These are phyloP conservation scores for Cyprinodon brontotheroides DNA, from an alignment of 2,113 vertebrate genomes.

Conservation along the genomic window DNA sequence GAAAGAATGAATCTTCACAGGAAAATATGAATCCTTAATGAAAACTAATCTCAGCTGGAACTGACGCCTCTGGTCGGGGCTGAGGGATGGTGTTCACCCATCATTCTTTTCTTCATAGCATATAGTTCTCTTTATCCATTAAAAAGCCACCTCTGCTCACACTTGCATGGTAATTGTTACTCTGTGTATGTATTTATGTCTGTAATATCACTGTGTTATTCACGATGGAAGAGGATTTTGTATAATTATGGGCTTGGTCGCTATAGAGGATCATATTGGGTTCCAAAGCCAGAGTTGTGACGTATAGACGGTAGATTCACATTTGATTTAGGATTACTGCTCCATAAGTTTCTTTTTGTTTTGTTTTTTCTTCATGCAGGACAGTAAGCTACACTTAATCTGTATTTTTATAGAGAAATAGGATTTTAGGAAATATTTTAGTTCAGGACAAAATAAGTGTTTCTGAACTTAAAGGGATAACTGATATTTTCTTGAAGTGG, in stretches of 20 bases:
- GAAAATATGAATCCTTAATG: slow-evolving; percentile 18
- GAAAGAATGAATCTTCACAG: slow-evolving; percentile 10
- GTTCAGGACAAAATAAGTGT: neutral
- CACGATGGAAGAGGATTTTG: slow-evolving; percentile 55
- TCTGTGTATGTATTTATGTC: slow-evolving; percentile 63
- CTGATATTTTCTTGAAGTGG: neutral
- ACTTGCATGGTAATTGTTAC: slow-evolving; percentile 65
- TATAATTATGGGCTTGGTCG: slow-evolving; percentile 68
- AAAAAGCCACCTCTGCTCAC: slow-evolving; percentile 41
- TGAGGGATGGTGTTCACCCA: neutral
- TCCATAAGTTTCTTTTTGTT: slow-evolving; percentile 32
- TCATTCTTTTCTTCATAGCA: neutral
- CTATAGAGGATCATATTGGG: slow-evolving; percentile 70
- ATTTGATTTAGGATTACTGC: slow-evolving; percentile 36
- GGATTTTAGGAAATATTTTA: neutral
- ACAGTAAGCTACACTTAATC: slow-evolving; percentile 40
- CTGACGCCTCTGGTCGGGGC: slow-evolving; percentile 3
- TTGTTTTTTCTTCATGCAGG: slow-evolving; percentile 29
- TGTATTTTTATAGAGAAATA: slow-evolving; percentile 14
- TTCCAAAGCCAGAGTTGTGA: slow-evolving; percentile 62
- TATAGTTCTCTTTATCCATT: slow-evolving; percentile 1
- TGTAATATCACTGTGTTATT: slow-evolving; percentile 68
- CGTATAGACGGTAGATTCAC: slow-evolving; percentile 32
- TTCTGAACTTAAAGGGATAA: neutral
- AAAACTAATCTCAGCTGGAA: slow-evolving; percentile 25